Evolutionary conservation across 1,140 invertebrate species (phyloP).

Genomic region (Homarus americanus): DNA sequence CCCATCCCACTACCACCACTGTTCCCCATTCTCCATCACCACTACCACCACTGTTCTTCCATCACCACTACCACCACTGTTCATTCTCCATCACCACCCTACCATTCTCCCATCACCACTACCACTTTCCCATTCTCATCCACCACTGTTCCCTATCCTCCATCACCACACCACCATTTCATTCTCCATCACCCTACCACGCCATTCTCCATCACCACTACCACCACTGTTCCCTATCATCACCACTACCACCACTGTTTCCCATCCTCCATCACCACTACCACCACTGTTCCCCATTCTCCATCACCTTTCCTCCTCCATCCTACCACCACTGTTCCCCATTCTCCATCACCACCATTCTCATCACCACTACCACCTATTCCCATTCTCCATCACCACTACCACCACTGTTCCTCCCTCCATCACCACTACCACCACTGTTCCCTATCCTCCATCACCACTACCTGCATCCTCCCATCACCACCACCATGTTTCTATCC

Average conservation of each 20-base stretch:
- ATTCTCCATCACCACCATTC: no score
- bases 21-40: not conserved
- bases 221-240: no score
- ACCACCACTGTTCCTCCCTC: not conserved
- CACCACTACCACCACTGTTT: not conserved
- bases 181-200: not conserved
- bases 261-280: not conserved
- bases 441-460: not conserved
- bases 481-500: not conserved
- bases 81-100: not conserved
- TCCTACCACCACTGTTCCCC: no score
- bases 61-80: not conserved
- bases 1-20: not conserved
- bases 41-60: not conserved
- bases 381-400: not conserved
- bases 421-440: not conserved
- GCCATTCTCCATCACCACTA: no score
- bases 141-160: no score
- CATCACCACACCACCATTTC: not conserved
- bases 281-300: not conserved
- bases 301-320: no score
- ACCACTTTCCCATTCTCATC: no score
- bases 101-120: not conserved
- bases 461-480: not conserved
- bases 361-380: no score